A percentile compares a stretch with the other conserved stretches of the same genome.
phyloP scores from a whole-genome alignment of 2,797 vertebrate species.

The Microctenopoma steveboyesi region DNA sequence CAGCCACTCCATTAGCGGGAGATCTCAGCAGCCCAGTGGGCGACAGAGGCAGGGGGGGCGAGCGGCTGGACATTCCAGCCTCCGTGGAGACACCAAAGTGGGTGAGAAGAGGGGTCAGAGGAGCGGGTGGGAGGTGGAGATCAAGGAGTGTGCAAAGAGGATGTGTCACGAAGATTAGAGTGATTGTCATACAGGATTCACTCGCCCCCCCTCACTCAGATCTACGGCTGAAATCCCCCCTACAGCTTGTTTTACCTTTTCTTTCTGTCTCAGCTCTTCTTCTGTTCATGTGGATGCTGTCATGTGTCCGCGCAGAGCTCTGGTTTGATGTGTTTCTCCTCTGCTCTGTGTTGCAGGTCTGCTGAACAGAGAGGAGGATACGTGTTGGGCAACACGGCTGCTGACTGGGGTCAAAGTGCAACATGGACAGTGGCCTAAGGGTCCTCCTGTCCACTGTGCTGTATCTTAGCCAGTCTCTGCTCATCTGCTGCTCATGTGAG shows the following conservation, averaged over 20 bases:
- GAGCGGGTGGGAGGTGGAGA: constrained; percentile 62
- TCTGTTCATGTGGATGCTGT: background rate
- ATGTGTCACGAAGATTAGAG: constrained; percentile 75
- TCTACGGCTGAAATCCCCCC: constrained; percentile 11
- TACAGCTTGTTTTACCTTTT: constrained; percentile 8
- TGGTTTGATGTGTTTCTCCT: constrained; percentile 30
- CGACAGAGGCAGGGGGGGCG: constrained; percentile 41
- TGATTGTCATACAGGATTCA: constrained; percentile 59
- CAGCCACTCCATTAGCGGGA: constrained; percentile 65
- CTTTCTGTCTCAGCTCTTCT: background rate
- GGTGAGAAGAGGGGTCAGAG: constrained; percentile 64
- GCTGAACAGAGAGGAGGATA: constrained; percentile 53
- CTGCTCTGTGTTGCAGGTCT: constrained; percentile 70
- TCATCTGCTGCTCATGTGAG: constrained; percentile 83
- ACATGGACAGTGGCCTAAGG: constrained; percentile 84
- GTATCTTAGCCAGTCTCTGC: constrained; percentile 82
- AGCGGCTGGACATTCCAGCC: constrained; percentile 68
- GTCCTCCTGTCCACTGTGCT: constrained; percentile 83
- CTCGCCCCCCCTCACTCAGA: no score
- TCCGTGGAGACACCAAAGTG: constrained; percentile 61
- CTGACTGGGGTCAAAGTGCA: constrained; percentile 73
- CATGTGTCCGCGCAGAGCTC: constrained; percentile 16
- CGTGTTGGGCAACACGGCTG: constrained; percentile 61
- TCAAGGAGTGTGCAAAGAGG: constrained; percentile 75
- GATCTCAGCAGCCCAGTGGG: constrained; percentile 54